Base-by-base conservation (phyloP, 2,113 vertebrate species). In the Menidia beryllina region DNA sequence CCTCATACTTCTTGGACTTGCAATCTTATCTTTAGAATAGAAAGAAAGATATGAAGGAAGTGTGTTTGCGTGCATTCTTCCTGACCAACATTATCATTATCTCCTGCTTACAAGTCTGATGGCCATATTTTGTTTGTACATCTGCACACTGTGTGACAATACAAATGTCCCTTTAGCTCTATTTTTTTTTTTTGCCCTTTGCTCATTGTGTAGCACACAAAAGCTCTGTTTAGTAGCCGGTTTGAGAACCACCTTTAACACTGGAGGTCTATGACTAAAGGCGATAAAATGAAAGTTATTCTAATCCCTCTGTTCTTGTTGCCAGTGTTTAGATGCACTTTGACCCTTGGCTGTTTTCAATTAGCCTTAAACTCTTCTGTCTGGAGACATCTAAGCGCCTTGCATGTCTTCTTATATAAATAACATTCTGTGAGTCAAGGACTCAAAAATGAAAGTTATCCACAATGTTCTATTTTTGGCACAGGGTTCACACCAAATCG, bases 401-500 rank as follows among this genome's bases (percentile, higher is more conserved):
- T 39, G 51, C 58, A 80, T 86, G 52, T 81, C 85, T 85, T 61
- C 56, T 71, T 87, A 77, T 75, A 85, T 88, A 77, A 88, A 83
- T 76, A 91, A 74, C 79, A 79, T 60, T 63, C 59, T 39, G 41
- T 85, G 84, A 90, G 72, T 87, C 78, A 87, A 82, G 65, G 68
- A 24, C 74, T 75, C n/a, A 79, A 43, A 78, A 83, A 89, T 77
- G 81, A 87, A 80, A 84, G 34, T 75, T 58, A 76, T 88, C 56
- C 66, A 83, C 30, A 66, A 36, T 58, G 24, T 60, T 86, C 88
- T 91, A 91, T 90, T 92, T 91, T 90, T 90, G 84, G 89, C 82
- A 49, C 54, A 3, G 25, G 83, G 75, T 87, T 88, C 78, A 86
- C 67, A 86, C 50, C 45, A 68, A 54, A 69, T 56, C 62, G 0